Conservation (phyloP, 2,113 vertebrate species). For the Baryphthengus martii region DNA sequence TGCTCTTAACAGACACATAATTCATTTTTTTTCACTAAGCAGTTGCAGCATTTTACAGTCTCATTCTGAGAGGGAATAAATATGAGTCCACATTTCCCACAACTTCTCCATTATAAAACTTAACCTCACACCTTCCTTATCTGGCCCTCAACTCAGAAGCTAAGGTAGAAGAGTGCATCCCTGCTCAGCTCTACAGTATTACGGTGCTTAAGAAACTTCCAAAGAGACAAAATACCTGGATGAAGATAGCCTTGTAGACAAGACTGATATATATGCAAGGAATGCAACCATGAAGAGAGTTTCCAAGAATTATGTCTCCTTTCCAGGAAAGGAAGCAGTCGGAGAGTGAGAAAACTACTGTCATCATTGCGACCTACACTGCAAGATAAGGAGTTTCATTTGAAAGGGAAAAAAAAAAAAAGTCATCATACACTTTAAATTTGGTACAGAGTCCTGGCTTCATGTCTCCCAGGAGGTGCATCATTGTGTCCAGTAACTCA, state of each 20-base stretch:
- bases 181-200: neutral
- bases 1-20: neutral
- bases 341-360: neutral
- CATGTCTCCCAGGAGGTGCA: conserved; percentile 84
- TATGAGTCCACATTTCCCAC: neutral
- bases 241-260: neutral
- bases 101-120: neutral
- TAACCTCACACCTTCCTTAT: neutral
- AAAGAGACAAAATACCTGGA: neutral
- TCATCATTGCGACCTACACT: neutral
- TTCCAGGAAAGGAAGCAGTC: neutral
- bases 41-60: neutral
- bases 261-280: neutral
- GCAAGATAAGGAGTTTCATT: neutral
- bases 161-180: neutral
- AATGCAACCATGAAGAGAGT: neutral
- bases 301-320: neutral
- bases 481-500: conserved; percentile 82
- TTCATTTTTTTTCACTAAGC: neutral
- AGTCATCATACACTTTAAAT: conserved; percentile 88
- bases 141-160: neutral
- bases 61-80: neutral
- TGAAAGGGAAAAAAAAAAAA: neutral
- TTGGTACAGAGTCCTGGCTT: conserved; percentile 85
- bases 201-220: neutral